phyloP scores from a whole-genome alignment of 2,797 vertebrate genomes.

The Danio aesculapii region DNA sequence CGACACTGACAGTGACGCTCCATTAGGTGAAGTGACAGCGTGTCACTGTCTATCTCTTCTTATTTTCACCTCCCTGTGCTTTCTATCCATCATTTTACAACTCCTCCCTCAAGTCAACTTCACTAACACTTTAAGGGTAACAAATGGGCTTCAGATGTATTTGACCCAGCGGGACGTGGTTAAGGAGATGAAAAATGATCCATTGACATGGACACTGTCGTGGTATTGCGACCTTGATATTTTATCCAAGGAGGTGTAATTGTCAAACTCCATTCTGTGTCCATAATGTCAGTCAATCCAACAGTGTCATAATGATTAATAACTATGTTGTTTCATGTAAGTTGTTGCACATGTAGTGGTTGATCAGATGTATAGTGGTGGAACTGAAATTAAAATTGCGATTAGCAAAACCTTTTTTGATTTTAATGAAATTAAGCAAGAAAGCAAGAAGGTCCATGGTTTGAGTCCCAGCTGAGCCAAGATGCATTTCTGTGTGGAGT shows the following conservation, averaged over 20 bases:
- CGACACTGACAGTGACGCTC: conserved; percentile 46
- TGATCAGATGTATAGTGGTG: too few relatives aligned
- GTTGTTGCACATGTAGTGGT: too few relatives aligned
- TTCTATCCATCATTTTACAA: conserved; percentile 56
- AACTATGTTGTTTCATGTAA: too few relatives aligned
- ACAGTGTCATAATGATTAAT: background rate
- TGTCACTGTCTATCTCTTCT: conserved; percentile 48
- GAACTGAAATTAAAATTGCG: too few relatives aligned
- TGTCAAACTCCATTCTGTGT: conserved; percentile 68
- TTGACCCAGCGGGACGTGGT: conserved; percentile 73
- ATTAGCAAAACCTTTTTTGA: too few relatives aligned
- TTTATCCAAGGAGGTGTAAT: conserved; percentile 76
- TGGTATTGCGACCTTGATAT: conserved; percentile 73
- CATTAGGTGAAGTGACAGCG: conserved; percentile 67
- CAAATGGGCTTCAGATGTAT: conserved; percentile 75
- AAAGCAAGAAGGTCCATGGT: too few relatives aligned
- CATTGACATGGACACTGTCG: conserved; percentile 69
- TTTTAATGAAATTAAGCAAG: too few relatives aligned
- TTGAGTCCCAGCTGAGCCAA: too few relatives aligned
- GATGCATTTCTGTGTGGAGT: too few relatives aligned
- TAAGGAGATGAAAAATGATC: conserved; percentile 73
- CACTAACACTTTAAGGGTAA: conserved; percentile 73
- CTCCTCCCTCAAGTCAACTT: conserved; percentile 39
- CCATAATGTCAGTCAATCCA: conserved; percentile 11
- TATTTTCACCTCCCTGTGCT: conserved; percentile 31